Evolutionary conservation across 2,888 invertebrate genomes (phyloP).

Genomic region (Lacanobia wlatinum): DNA sequence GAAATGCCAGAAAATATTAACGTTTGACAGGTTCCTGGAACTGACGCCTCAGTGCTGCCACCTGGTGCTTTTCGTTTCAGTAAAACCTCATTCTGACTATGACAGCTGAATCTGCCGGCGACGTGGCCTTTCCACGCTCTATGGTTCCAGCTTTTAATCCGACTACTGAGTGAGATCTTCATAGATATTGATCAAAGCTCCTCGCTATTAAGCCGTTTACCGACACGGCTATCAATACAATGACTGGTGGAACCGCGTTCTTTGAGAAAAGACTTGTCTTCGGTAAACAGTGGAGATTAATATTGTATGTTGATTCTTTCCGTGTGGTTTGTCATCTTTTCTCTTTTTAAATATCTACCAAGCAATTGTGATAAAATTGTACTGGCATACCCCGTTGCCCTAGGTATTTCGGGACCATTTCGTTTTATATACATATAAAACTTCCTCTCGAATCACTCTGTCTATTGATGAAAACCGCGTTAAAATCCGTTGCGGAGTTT

Average conservation of each 20-base stretch:
- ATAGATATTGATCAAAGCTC: constrained; percentile 65
- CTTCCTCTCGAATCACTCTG: too few species aligned
- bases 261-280: constrained; percentile 17
- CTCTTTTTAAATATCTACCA: neutral
- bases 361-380: neutral
- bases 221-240: constrained; percentile 56
- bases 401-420: too few species aligned
- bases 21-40: too few species aligned
- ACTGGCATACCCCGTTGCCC: too few species aligned
- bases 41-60: too few species aligned
- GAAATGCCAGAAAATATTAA: too few species aligned
- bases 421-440: too few species aligned
- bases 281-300: constrained; percentile 25
- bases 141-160: constrained; percentile 55
- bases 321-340: neutral
- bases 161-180: constrained; percentile 47
- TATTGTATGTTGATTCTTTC: constrained; percentile 4
- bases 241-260: constrained; percentile 36
- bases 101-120: neutral
- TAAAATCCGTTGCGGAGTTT: too few species aligned
- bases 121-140: neutral
- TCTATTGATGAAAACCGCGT: too few species aligned
- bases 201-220: constrained; percentile 56
- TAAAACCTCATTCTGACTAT: neutral
- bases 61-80: too few species aligned